Base-by-base conservation (phyloP, 1,140 invertebrate species). In the Parapsyche elsis region DNA sequence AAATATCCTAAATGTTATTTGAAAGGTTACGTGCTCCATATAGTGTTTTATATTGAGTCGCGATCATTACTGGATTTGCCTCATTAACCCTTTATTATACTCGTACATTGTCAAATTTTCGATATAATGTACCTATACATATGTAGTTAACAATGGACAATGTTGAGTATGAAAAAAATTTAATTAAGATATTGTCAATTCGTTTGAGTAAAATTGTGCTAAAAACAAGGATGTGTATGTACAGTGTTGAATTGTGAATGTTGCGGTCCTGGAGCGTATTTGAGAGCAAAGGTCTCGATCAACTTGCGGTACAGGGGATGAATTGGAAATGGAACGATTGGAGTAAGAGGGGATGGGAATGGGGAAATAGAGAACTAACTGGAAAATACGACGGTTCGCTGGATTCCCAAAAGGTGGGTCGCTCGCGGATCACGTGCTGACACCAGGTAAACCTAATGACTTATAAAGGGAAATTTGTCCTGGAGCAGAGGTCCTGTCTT, bases 381-480 rank as follows among this genome's bases (percentile, higher is more conserved):
- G 57, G 21, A 16, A 23, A 38, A 38, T 38, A 38, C 30, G 30
- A 38, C 7, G 30, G 30, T 38, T 38, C 30, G 30, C 71, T 26
- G 71, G 5, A 23, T 45, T 21, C 71, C 61, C 19, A 46, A 74
- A 76, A 53, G 77, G 76, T 78, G 26, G 76, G 71, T 79, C 81
- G 79, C 81, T 77, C 78, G 53, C 70, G 26, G 76, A 76, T 79
- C 81, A 81, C 81, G 81, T 79, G 53, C 70, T 12, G 81, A 75
- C 81, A 71, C 81, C 81, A 70, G 76, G 75, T 79, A 80, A 10
- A 80, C 77, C 53, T 83, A 83, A 83, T 83, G 81, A 83, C 81
- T 83, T 78, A 76, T 80, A 78, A 59, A 57, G 53, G 79, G 78
- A 79, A 82, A 83, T 83, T 83, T 83, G 81, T 76, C 79, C 75